A percentile compares a stretch with the other conserved stretches of the same genome.
phyloP scores from a whole-genome alignment of 2,888 invertebrate genomes.

The Ceramica pisi region DNA sequence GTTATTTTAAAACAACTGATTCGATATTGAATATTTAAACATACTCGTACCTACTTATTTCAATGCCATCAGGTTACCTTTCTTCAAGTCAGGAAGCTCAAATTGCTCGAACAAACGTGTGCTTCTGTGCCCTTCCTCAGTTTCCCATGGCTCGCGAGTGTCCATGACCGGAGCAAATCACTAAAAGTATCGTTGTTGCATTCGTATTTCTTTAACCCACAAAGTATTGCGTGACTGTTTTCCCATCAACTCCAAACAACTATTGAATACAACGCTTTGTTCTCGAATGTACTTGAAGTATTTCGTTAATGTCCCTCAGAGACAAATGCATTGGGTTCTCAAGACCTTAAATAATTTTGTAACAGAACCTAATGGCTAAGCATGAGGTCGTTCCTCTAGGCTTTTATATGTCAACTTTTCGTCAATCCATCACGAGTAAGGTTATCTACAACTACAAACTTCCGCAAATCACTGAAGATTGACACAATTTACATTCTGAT shows the following conservation, averaged over 20 bases:
- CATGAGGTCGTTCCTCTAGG: background rate
- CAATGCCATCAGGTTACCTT: constrained; percentile 56
- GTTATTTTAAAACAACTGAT: constrained; percentile 54
- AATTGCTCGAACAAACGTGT: constrained; percentile 3
- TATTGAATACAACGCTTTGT: constrained; percentile 46
- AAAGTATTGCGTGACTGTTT: constrained; percentile 64
- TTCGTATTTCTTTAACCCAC: constrained; percentile 70
- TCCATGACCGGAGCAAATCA: constrained; percentile 70
- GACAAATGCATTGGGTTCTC: background rate
- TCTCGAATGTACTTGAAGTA: constrained; percentile 26
- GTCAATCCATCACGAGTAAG: background rate
- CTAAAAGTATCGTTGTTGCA: constrained; percentile 62
- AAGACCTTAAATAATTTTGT: background rate
- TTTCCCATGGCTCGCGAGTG: constrained; percentile 56
- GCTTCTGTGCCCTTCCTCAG: constrained; percentile 32
- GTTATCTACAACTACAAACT: constrained; percentile 26
- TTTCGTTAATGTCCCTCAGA: constrained; percentile 16
- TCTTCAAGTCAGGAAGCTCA: constrained; percentile 39
- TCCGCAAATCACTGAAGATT: constrained; percentile 19
- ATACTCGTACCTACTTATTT: constrained; percentile 33
- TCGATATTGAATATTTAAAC: constrained; percentile 45
- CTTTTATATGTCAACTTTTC: background rate
- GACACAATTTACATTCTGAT: constrained; percentile 24
- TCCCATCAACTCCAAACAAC: constrained; percentile 56
- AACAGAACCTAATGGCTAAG: background rate